These are phyloP conservation scores for Yponomeuta plumbellus DNA, from an alignment of 2,888 invertebrate species.

Conservation along the genomic window DNA sequence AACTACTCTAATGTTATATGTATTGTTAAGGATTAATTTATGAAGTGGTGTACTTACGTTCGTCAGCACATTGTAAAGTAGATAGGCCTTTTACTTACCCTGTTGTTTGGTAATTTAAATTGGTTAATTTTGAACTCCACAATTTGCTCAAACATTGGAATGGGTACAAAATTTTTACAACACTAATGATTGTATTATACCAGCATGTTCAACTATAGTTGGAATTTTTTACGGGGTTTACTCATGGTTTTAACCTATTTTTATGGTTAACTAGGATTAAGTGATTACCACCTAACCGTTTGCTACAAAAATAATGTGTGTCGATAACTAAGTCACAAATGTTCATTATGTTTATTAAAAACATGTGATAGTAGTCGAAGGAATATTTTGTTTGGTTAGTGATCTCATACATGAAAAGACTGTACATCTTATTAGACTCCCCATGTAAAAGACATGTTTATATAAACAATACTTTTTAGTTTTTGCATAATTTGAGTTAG, in stretches of 20 bases:
- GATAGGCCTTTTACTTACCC: not conserved
- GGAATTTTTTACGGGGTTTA: conserved; percentile 24
- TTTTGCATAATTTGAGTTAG: too few species aligned
- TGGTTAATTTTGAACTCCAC: conserved; percentile 20
- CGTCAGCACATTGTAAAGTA: not conserved
- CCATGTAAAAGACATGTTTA: not conserved
- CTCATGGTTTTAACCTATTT: conserved; percentile 36
- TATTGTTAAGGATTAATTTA: too few species aligned
- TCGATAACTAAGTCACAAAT: conserved; percentile 57
- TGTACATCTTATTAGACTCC: conserved; percentile 36
- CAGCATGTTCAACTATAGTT: conserved; percentile 23
- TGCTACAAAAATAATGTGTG: conserved; percentile 45
- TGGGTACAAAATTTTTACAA: conserved; percentile 38
- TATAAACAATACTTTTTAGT: not conserved
- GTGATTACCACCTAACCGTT: conserved; percentile 36
- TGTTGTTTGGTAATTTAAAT: conserved; percentile 2
- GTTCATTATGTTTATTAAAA: conserved; percentile 24
- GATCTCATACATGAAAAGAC: conserved; percentile 7
- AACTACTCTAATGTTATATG: too few species aligned
- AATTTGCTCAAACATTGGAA: conserved; percentile 50
- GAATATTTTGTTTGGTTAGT: not conserved
- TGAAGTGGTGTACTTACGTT: too few species aligned
- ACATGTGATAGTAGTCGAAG: not conserved
- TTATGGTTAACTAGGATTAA: conserved; percentile 50
- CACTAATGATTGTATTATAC: conserved; percentile 20